phyloP scores from a whole-genome alignment of 2,888 invertebrate genomes.

The Hanleya hanleyi region DNA sequence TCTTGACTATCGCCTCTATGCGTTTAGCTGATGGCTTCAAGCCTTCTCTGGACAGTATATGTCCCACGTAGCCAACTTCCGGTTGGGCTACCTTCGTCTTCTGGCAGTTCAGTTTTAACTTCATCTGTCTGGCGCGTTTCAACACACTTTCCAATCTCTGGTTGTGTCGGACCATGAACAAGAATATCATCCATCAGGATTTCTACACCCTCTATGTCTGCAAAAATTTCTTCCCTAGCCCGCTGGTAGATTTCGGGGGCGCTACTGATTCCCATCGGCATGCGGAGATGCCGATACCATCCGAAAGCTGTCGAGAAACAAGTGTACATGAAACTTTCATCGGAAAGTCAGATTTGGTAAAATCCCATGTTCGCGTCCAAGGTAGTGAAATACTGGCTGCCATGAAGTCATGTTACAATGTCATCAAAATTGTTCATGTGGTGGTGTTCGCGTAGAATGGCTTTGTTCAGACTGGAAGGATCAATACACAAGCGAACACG shows the following conservation, averaged over 20 bases:
- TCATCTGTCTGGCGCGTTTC: slow-evolving; percentile 13
- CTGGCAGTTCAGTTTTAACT: slow-evolving; percentile 19
- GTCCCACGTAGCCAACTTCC: slow-evolving; percentile 34
- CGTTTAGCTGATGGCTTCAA: slow-evolving; percentile 24
- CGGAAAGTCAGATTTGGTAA: slow-evolving; percentile 20
- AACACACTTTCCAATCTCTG: slow-evolving; percentile 5
- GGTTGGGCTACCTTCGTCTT: slow-evolving; percentile 12
- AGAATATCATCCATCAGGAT: slow-evolving; percentile 26
- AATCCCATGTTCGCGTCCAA: slow-evolving; percentile 31
- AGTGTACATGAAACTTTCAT: slow-evolving; percentile 20
- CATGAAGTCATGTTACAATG: slow-evolving; percentile 20
- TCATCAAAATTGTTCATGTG: slow-evolving; percentile 28
- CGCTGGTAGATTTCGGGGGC: slow-evolving; percentile 26
- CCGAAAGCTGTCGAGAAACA: slow-evolving; percentile 30
- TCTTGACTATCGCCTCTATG: slow-evolving; percentile 11
- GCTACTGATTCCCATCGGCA: slow-evolving; percentile 33
- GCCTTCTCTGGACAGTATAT: slow-evolving; percentile 19
- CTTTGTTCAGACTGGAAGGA: slow-evolving; percentile 28
- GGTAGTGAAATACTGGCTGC: slow-evolving; percentile 22
- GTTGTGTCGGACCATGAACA: slow-evolving; percentile 17
- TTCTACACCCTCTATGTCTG: slow-evolving; percentile 26
- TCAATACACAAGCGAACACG: slow-evolving; percentile 11
- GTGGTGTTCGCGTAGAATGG: slow-evolving; percentile 26
- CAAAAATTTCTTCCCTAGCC: slow-evolving; percentile 30
- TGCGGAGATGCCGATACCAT: slow-evolving; percentile 22